Conservation (phyloP, 1,140 invertebrate species). For the Chironomus tepperi region DNA sequence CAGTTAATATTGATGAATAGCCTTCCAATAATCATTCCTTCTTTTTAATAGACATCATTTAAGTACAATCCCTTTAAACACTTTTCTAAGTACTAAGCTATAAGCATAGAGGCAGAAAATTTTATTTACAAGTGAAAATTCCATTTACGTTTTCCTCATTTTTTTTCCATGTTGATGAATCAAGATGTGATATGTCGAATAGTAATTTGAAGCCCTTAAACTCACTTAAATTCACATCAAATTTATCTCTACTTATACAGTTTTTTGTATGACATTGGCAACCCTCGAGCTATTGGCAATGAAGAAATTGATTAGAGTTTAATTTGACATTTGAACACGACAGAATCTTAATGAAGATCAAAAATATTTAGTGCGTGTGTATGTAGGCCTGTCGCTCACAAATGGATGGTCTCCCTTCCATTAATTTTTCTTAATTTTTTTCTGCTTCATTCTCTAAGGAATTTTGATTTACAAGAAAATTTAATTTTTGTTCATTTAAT, state of each 20-base stretch:
- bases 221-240: constrained; percentile 14
- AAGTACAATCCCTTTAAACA: no score
- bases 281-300: constrained; percentile 7
- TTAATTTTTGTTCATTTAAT: constrained; percentile 3
- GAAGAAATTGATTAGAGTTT: constrained; percentile 22
- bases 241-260: background rate
- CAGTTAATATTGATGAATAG: no score
- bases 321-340: constrained; percentile 21
- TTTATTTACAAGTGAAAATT: background rate
- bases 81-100: no score
- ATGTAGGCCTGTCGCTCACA: no score
- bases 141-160: background rate
- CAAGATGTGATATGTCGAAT: background rate
- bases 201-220: background rate
- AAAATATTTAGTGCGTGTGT: background rate
- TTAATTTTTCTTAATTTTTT: background rate
- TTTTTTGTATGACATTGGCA: background rate
- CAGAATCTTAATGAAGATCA: constrained; percentile 21
- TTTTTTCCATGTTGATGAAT: background rate
- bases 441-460: background rate
- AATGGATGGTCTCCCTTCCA: no score
- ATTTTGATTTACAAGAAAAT: constrained; percentile 21
- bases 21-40: no score
- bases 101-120: no score
- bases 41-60: no score